Evolutionary conservation across 2,113 vertebrate species (phyloP).

Genomic region (Petrocephalus microphthalmus): DNA sequence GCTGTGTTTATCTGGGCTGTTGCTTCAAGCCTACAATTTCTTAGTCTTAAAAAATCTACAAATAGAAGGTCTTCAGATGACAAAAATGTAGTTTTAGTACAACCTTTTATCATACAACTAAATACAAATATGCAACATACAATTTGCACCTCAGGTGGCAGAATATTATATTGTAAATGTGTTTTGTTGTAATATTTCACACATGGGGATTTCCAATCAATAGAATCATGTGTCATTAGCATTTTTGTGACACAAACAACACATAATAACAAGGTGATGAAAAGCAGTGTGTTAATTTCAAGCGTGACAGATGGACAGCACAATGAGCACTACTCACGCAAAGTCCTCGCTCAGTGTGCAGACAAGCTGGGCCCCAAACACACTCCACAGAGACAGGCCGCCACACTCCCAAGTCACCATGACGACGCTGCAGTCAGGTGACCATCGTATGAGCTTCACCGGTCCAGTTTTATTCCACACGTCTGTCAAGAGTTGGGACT

Average conservation of each 20-base stretch:
- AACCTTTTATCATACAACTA: not conserved
- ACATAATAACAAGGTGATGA: not conserved
- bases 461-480: conserved; percentile 95
- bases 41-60: not conserved
- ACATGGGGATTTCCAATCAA: not conserved
- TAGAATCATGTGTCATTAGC: not conserved
- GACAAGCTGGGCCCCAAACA: conserved; percentile 95
- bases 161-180: not conserved
- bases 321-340: conserved; percentile 68
- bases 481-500: conserved; percentile 58
- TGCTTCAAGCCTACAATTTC: not conserved
- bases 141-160: not conserved
- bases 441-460: conserved; percentile 89
- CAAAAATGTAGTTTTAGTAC: not conserved
- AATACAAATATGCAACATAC: not conserved
- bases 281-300: not conserved
- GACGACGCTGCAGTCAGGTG: conserved; percentile 88
- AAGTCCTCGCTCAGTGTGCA: conserved; percentile 97
- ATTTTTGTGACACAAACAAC: not conserved
- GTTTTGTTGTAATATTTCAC: not conserved
- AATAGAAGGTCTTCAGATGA: not conserved
- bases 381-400: conserved; percentile 93
- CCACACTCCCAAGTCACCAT: conserved; percentile 94
- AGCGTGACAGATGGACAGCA: not conserved
- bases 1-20: not conserved